Percentiles rank a stretch among this genome's conserved stretches.
phyloP scores from a whole-genome alignment of 2,797 vertebrate species.

The Coregonus suidteri region DNA sequence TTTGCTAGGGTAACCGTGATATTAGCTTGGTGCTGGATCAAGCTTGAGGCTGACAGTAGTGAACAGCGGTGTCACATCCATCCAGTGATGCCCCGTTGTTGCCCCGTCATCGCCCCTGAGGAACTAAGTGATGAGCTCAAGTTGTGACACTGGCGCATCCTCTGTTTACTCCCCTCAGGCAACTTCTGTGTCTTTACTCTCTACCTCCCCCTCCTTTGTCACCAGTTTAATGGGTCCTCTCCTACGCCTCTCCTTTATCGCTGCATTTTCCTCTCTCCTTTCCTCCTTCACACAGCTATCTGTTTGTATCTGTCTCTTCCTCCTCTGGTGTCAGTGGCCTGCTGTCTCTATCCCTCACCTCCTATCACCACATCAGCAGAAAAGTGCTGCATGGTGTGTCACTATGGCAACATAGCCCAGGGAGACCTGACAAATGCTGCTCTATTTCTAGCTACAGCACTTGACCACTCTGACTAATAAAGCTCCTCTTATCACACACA shows the following conservation, averaged over 20 bases:
- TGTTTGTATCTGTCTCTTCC: not conserved
- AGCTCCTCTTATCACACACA: not conserved
- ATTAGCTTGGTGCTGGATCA: not conserved
- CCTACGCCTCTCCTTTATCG: not conserved
- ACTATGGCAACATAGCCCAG: too few species aligned
- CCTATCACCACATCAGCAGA: slow-evolving; percentile 27
- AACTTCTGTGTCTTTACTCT: not conserved
- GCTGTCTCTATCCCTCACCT: not conserved
- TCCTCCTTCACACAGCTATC: not conserved
- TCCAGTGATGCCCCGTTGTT: not conserved
- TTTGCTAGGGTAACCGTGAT: too few species aligned
- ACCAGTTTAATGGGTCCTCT: not conserved
- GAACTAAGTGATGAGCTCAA: too few species aligned
- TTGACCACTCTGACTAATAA: not conserved
- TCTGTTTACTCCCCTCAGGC: not conserved
- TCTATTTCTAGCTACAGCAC: not conserved
- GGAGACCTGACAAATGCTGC: not conserved
- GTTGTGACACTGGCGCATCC: not conserved
- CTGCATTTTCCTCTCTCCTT: not conserved
- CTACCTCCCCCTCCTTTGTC: not conserved
- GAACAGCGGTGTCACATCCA: not conserved
- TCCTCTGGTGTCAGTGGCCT: not conserved
- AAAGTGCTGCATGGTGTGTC: slow-evolving; percentile 20
- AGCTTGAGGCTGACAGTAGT: not conserved
- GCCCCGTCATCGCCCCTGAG: not conserved